A percentile compares a stretch with the other conserved stretches of the same genome.
phyloP scores from a whole-genome alignment of 2,888 invertebrate species.

The Agrochola lychnidis region DNA sequence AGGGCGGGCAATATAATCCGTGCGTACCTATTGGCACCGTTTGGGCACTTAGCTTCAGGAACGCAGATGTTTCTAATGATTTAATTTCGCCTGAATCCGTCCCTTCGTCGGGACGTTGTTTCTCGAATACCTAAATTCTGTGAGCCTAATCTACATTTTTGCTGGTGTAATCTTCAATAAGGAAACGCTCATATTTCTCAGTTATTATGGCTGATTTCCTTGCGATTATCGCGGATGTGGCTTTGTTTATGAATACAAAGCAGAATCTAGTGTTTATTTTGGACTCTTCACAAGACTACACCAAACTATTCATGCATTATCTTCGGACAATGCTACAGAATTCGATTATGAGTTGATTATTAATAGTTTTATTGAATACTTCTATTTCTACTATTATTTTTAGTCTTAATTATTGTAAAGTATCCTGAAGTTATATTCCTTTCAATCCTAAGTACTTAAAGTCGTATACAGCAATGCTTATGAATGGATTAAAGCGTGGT shows the following conservation, averaged over 20 bases:
- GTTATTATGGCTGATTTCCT: constrained; percentile 56
- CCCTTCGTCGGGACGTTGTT: constrained; percentile 70
- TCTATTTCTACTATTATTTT: constrained; percentile 13
- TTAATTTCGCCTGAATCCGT: constrained; percentile 83
- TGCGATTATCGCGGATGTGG: constrained; percentile 51
- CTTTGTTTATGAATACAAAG: constrained; percentile 56
- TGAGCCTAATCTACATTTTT: constrained; percentile 66
- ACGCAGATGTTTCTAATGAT: constrained; percentile 85
- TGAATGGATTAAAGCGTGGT: constrained; percentile 47
- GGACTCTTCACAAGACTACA: constrained; percentile 31
- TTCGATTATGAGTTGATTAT: constrained; percentile 11
- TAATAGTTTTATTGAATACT: constrained; percentile 16
- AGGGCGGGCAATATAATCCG: constrained; percentile 68
- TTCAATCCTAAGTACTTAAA: constrained; percentile 29
- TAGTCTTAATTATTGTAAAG: constrained; percentile 22
- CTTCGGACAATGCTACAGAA: background rate
- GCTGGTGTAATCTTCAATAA: constrained; percentile 57
- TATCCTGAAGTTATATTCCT: constrained; percentile 24
- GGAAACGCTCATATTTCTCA: constrained; percentile 58
- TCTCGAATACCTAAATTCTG: constrained; percentile 75
- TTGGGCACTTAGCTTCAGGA: constrained; percentile 69
- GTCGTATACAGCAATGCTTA: constrained; percentile 43
- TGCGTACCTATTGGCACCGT: constrained; percentile 70
- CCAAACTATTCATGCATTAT: constrained; percentile 25
- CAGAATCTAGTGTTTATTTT: constrained; percentile 37